Base-by-base conservation (phyloP, 2,113 vertebrate genomes). In the Nestor notabilis region DNA sequence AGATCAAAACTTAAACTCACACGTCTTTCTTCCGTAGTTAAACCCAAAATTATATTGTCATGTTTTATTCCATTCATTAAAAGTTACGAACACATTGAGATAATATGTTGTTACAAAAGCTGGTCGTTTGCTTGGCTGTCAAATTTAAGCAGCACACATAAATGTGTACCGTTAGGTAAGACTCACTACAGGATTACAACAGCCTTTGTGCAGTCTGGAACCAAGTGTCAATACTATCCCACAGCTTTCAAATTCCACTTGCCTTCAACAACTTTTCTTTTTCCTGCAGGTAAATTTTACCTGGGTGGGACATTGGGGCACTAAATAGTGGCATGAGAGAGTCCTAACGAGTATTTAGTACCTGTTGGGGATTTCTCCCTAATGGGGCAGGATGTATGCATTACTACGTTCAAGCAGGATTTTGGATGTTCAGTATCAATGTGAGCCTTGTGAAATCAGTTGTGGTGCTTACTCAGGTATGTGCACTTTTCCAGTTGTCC, bases 1-100 rank as follows among this genome's bases (percentile, higher is more conserved):
- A 74, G 47, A 84, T 90, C 41, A 97, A 96, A 72, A 47, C 43
- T 94, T 85, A 65, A 66, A 87, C 24, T 88, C 64, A 44, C 37
- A 11, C 7, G 43, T 84, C 24, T 95, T n/a, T 81, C 94, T 97
- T 86, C 88, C 29, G 49, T 41, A 50, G 33, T 66, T 92, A 50
- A 89, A 76, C 58, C 15, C 19, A 5, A 92, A 96, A 95, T 87
- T 52, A 39, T 66, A 49, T 64, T 60, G 71, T 21, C 49, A 56
- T 20, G 24, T 87, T 64, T 88, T 74, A 60, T 85, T 93, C 33
- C 49, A 24, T 84, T 96, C 61, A 80, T 92, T 95, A 90, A 50
- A 85, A 61, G 15, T 27, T 90, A 74, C 6, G 21, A 87, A 95
- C 71, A 68, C 35, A 49, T 21, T 39, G 50, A 72, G 81, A 77